A percentile compares a stretch with the other conserved stretches of the same genome.
Evolutionary conservation across 1,140 invertebrate genomes (phyloP).

Genomic region (Brachionus paranguensis): DNA sequence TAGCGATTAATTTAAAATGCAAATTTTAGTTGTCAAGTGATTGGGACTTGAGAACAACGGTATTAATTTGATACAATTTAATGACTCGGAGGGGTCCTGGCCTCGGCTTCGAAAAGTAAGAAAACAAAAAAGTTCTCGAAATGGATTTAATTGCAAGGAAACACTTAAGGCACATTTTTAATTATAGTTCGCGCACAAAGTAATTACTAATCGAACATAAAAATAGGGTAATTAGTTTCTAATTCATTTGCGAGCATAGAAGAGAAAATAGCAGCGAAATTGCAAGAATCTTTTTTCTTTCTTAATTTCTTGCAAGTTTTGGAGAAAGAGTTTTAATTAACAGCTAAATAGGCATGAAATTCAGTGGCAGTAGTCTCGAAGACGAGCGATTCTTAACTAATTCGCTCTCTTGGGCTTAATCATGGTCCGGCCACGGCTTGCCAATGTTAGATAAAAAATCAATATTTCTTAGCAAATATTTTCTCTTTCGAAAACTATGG

Average conservation of each 20-base stretch:
- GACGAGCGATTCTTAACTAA: background rate
- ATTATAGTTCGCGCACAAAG: constrained; percentile 25
- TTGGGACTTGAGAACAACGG: background rate
- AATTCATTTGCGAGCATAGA: constrained; percentile 15
- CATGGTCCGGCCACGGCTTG: background rate
- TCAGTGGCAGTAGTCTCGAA: background rate
- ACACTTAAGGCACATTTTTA: constrained; percentile 37
- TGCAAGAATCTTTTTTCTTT: constrained; percentile 17
- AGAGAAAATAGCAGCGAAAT: constrained; percentile 27
- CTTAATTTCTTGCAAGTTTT: background rate
- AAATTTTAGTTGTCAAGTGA: background rate
- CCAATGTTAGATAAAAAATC: constrained; percentile 27
- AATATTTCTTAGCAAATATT: background rate
- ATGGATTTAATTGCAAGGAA: constrained; percentile 38
- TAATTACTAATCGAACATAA: constrained; percentile 29
- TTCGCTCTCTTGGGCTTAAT: constrained; percentile 13
- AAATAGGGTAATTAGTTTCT: constrained; percentile 35
- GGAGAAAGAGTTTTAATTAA: background rate
- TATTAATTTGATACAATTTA: background rate
- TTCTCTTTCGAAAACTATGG: background rate
- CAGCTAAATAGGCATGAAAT: constrained; percentile 35
- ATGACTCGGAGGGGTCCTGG: background rate
- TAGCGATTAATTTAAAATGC: background rate
- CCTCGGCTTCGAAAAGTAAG: constrained; percentile 5
- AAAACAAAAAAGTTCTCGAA: constrained; percentile 33